phyloP scores from a whole-genome alignment of 2,888 invertebrate species.

The Stomorhina lunata region DNA sequence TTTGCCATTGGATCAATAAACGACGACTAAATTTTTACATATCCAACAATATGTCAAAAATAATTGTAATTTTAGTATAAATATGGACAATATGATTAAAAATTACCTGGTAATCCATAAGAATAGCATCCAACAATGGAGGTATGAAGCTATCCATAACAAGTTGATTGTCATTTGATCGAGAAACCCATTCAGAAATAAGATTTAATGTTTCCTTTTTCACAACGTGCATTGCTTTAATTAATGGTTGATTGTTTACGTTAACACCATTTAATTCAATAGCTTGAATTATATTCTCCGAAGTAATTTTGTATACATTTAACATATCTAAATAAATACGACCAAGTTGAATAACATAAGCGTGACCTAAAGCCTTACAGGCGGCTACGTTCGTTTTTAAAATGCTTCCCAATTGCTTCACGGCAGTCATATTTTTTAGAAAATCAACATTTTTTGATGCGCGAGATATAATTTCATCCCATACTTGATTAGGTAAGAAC shows the following conservation, averaged over 20 bases:
- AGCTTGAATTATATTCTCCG: slow-evolving; percentile 95
- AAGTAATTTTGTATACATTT: slow-evolving; percentile 99
- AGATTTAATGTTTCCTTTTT: slow-evolving; percentile 99
- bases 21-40: no score
- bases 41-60: no score
- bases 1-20: no score
- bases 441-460: slow-evolving; percentile 98
- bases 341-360: slow-evolving; percentile 96
- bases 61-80: no score
- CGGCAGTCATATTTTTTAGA: slow-evolving; percentile 96
- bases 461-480: slow-evolving; percentile 99
- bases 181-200: slow-evolving; percentile 97
- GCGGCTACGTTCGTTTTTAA: slow-evolving; percentile 99
- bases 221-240: slow-evolving; percentile 98
- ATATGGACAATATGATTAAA: not conserved
- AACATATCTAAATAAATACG: slow-evolving; percentile 99
- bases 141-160: slow-evolving; percentile 99
- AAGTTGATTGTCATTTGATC: slow-evolving; percentile 93
- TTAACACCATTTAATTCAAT: slow-evolving; percentile 96
- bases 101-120: slow-evolving; percentile 93
- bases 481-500: slow-evolving; percentile 97
- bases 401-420: slow-evolving; percentile 98
- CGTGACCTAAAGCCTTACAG: slow-evolving; percentile 98
- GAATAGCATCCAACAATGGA: slow-evolving; percentile 96
- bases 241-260: slow-evolving; percentile 98